Evolutionary conservation across 2,888 invertebrate genomes (phyloP).

Genomic region (Sinohyriopsis cumingii): DNA sequence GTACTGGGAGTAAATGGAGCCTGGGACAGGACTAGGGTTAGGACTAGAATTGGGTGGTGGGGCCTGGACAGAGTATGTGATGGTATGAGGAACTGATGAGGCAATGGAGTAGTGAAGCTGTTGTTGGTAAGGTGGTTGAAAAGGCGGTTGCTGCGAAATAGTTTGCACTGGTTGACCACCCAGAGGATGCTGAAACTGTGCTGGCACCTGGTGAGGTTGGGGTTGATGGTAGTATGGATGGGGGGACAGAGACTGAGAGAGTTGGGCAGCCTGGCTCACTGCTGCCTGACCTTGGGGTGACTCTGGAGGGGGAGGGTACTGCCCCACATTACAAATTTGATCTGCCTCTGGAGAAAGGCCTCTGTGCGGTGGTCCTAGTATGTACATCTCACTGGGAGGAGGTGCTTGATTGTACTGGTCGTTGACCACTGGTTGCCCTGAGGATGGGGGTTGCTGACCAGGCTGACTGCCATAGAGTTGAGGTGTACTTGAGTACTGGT

Average conservation of each 20-base stretch:
- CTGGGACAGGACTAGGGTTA: conserved; percentile 1
- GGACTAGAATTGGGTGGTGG: conserved; percentile 4
- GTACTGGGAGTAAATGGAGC: no score
- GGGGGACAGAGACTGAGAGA: conserved; percentile 5
- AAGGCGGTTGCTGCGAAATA: conserved; percentile 11
- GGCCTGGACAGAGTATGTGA: conserved; percentile 5
- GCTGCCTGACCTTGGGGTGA: conserved; percentile 1
- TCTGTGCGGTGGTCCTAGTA: conserved; percentile 2
- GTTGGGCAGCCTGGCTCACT: no score
- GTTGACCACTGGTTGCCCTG: neutral
- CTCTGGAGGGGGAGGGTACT: conserved; percentile 4
- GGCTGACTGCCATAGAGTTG: conserved; percentile 37
- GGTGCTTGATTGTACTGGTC: neutral
- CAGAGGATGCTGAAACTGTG: conserved; percentile 10
- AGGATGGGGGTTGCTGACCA: no score
- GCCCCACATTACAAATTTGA: neutral
- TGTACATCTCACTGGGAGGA: conserved; percentile 6
- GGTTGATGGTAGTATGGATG: conserved; percentile 18
- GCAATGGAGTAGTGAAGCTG: neutral
- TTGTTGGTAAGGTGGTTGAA: conserved; percentile 4
- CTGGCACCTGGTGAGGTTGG: conserved; percentile 3
- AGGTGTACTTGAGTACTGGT: conserved; percentile 45
- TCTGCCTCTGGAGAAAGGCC: neutral
- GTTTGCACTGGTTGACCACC: conserved; percentile 1
- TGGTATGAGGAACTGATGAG: conserved; percentile 3